Percentiles rank a stretch among this genome's conserved stretches.
phyloP scores from a whole-genome alignment of 2,888 invertebrate genomes.

The Cryptus armator region DNA sequence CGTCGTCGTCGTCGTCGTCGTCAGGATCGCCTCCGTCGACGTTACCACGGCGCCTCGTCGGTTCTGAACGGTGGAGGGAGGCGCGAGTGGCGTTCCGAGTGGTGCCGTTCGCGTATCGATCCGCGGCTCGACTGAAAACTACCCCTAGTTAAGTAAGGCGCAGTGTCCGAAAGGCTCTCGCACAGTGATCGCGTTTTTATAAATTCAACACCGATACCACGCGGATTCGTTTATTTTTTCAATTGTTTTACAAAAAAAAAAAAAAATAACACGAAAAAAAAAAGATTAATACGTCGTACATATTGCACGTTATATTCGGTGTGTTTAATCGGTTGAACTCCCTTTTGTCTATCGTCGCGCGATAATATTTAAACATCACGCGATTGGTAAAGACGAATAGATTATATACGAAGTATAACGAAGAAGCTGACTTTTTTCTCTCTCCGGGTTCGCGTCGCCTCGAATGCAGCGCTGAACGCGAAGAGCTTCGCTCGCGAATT shows the following conservation, averaged over 20 bases:
- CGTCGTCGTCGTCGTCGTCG: conserved; percentile 47
- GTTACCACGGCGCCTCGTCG: conserved; percentile 21
- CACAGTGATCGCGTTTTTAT: conserved; percentile 72
- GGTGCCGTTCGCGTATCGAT: conserved; percentile 78
- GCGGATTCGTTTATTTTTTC: conserved; percentile 70
- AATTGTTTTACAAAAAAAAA: conserved; percentile 20
- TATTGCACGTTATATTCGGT: conserved; percentile 4
- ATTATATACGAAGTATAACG: neutral
- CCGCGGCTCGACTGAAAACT: conserved; percentile 77
- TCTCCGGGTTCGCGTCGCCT: neutral
- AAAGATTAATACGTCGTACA: neutral
- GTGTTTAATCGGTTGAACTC: neutral
- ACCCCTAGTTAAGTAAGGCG: conserved; percentile 78
- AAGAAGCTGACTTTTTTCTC: neutral
- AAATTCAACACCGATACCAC: conserved; percentile 65
- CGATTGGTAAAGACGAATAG: neutral
- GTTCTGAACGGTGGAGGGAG: conserved; percentile 68
- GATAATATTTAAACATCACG: neutral
- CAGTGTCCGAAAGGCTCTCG: conserved; percentile 78
- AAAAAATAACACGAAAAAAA: neutral
- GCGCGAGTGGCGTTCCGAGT: conserved; percentile 52
- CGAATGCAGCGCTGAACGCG: conserved; percentile 5
- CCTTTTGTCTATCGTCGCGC: neutral
- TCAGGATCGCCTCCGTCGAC: conserved; percentile 30
- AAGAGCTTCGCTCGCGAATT: neutral